Evolutionary conservation across 2,113 vertebrate genomes (phyloP), one percentile per base, ranked within the genome.

Genomic region (Podocnemis expansa): DNA sequence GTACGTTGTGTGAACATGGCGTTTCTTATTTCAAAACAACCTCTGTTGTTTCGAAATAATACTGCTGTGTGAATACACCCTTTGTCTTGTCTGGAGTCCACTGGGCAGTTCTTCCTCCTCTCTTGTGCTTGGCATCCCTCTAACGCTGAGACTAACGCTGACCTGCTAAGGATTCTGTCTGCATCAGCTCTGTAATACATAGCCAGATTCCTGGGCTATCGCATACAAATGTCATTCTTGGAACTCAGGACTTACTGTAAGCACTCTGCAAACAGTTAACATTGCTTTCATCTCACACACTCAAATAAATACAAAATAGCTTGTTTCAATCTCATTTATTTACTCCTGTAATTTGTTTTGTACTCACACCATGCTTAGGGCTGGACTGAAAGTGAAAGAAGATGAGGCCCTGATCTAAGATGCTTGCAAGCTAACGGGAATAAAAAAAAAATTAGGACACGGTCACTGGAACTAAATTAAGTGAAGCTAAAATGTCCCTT

Each of bases 141-240:
- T 93, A 38, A 38, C 81, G 75, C 52, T 56, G 24, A 63, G 52
- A 85, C 10, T 81, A 56, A 63, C 41, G 25, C 5, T 85, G 52
- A 51, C 85, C 84, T 93, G 90, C 82, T n/a, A 94, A 91, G 63
- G 63, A 90, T 95, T 91, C 47, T 96, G 55, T 93, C 70, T 87
- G 88, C 79, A 88, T 52, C 29, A 75, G 76, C 70, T 83, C 41
- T 56, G 2, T 87, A 90, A 91, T 14, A 52, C 9, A 78, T 21
- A 91, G 25, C 3, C 29, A 60, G 43, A 82, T 85, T 93, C 92
- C 87, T 90, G 49, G 10, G 52, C 31, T 43, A 54, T 73, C 80
- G 58, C 60, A 80, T 76, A 49, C 34, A 80, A 81, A 79, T 34
- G 13, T 52, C 84, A 51, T 91, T 80, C 60, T 88, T 27, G n/a